phyloP scores from a whole-genome alignment of 2,888 invertebrate species.

The Volucella zonaria region DNA sequence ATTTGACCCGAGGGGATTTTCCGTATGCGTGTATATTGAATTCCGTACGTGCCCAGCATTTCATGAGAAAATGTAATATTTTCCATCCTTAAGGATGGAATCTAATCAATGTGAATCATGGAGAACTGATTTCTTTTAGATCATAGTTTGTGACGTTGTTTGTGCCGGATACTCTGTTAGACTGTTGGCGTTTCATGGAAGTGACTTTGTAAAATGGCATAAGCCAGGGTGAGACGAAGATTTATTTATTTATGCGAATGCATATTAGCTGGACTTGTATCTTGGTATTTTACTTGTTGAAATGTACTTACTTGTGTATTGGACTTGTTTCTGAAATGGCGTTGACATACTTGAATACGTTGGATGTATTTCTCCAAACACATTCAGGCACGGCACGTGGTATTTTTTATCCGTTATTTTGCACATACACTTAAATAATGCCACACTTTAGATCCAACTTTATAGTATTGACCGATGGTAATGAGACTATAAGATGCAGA shows the following conservation, averaged over 20 bases:
- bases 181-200: background rate
- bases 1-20: conserved; percentile 40
- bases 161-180: background rate
- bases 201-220: conserved; percentile 44
- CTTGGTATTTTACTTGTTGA: background rate
- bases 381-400: too few relatives aligned
- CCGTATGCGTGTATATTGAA: conserved; percentile 66
- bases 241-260: conserved; percentile 30
- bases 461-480: too few relatives aligned
- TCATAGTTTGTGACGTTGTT: conserved; percentile 1
- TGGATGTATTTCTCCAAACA: too few relatives aligned
- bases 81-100: conserved; percentile 48
- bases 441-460: too few relatives aligned
- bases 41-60: conserved; percentile 66
- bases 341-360: too few relatives aligned
- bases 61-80: conserved; percentile 52
- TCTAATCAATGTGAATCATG: conserved; percentile 71
- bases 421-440: too few relatives aligned
- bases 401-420: too few relatives aligned
- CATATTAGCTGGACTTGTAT: conserved; percentile 5
- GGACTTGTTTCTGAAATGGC: background rate
- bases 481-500: too few relatives aligned
- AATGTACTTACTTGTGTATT: background rate
- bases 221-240: conserved; percentile 4
- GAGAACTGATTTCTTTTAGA: conserved; percentile 62